Percentiles rank a stretch among this genome's conserved stretches.
Evolutionary conservation across 2,113 vertebrate species (phyloP).

Genomic region (Apodemus speciosus): DNA sequence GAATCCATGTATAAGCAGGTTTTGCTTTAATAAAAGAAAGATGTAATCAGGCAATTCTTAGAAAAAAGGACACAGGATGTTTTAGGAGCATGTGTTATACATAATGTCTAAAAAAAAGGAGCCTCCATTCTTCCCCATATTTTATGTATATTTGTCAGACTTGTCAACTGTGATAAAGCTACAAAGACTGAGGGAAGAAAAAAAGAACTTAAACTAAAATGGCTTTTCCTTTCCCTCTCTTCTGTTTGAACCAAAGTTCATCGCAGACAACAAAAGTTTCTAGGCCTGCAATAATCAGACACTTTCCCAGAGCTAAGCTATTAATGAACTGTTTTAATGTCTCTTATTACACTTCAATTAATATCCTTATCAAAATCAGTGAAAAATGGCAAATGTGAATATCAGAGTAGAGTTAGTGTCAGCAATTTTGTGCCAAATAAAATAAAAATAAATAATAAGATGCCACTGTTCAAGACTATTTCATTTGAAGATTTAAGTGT

Average conservation of each 20-base stretch:
- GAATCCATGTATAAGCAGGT: background rate
- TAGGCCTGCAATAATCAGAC: background rate
- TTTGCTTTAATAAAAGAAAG: slow-evolving; percentile 8
- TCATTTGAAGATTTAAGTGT: slow-evolving; percentile 49
- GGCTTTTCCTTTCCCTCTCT: background rate
- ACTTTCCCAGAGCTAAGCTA: background rate
- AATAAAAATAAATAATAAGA: slow-evolving; percentile 50
- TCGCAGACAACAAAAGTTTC: slow-evolving; percentile 2
- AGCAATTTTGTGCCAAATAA: slow-evolving; percentile 17
- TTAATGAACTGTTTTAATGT: slow-evolving; percentile 27
- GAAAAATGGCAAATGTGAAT: slow-evolving; percentile 12
- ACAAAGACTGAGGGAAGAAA: background rate
- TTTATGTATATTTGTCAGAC: slow-evolving; percentile 39
- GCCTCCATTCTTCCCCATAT: background rate
- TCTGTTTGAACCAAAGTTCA: slow-evolving; percentile 33
- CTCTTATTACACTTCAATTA: slow-evolving; percentile 33
- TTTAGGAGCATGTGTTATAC: background rate
- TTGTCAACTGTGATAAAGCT: background rate
- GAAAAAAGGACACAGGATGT: background rate
- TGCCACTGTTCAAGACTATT: background rate
- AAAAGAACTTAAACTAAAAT: background rate
- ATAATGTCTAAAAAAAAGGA: background rate
- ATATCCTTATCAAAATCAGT: slow-evolving; percentile 46
- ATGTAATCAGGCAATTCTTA: background rate
- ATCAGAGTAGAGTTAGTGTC: background rate